These are phyloP conservation scores for Cryptus armator DNA, from an alignment of 2,888 invertebrate species.

Conservation along the genomic window DNA sequence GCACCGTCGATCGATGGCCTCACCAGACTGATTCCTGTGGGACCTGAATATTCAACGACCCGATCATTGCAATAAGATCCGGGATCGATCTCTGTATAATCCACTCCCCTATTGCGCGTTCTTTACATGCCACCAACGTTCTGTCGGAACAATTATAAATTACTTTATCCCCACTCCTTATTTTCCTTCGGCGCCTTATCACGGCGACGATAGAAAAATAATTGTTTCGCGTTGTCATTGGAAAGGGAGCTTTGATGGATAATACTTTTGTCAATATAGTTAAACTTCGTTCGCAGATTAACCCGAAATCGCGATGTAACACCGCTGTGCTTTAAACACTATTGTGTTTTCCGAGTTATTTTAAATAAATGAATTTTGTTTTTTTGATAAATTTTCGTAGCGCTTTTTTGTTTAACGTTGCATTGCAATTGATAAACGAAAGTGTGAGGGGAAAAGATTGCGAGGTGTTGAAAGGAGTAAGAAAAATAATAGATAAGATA, in stretches of 20 bases:
- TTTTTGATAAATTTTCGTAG: too few species aligned
- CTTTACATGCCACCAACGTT: background rate
- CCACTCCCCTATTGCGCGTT: background rate
- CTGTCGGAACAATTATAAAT: constrained; percentile 16
- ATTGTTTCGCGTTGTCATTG: background rate
- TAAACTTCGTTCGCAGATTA: too few species aligned
- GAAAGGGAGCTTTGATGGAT: constrained; percentile 7
- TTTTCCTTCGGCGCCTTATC: background rate
- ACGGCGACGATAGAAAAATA: background rate
- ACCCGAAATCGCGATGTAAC: too few species aligned
- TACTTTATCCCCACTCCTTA: constrained; percentile 13
- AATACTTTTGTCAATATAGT: background rate
- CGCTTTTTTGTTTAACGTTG: too few species aligned
- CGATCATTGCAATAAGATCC: constrained; percentile 42
- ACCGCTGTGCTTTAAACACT: too few species aligned
- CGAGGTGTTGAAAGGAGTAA: too few species aligned
- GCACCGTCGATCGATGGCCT: constrained; percentile 79
- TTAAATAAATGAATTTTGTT: too few species aligned
- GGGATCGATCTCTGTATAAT: constrained; percentile 17
- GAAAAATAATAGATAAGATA: background rate
- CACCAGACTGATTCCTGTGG: constrained; percentile 48
- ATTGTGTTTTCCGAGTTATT: too few species aligned
- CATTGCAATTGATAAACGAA: too few species aligned
- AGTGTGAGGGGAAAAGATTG: too few species aligned
- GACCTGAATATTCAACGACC: constrained; percentile 48